Conservation (phyloP, 2,113 vertebrate genomes). For the Hirundichthys speculiger region DNA sequence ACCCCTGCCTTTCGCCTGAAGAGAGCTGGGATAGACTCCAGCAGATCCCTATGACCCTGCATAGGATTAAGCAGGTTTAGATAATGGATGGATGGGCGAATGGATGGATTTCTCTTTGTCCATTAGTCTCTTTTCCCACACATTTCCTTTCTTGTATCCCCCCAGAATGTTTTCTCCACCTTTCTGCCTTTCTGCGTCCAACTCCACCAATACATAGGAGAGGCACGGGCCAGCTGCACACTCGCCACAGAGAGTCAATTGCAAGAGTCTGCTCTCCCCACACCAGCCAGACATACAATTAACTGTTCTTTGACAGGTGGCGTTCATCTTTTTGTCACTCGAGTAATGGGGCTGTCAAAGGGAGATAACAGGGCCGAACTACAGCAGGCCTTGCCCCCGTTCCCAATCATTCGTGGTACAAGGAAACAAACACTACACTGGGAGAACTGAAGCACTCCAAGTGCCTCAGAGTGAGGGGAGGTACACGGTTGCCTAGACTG, state of each 20-base stretch:
- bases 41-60: too few relatives aligned
- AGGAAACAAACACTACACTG: constrained; percentile 40
- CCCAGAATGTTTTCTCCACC: background rate
- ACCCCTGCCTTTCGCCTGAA: too few relatives aligned
- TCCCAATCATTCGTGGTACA: constrained; percentile 58
- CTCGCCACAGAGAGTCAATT: constrained; percentile 73
- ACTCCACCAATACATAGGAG: background rate
- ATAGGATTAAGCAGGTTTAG: too few relatives aligned
- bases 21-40: too few relatives aligned
- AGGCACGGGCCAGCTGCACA: background rate
- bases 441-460: constrained; percentile 22
- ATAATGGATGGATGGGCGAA: too few relatives aligned
- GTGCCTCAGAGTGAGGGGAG: constrained; percentile 12
- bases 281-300: constrained; percentile 90
- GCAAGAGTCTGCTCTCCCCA: constrained; percentile 51
- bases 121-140: constrained; percentile 13
- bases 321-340: constrained; percentile 93
- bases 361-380: constrained; percentile 76
- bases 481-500: constrained; percentile 15
- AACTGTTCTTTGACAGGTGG: constrained; percentile 93
- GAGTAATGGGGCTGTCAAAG: constrained; percentile 96
- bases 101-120: background rate
- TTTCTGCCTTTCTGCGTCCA: constrained; percentile 1
- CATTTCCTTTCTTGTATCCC: constrained; percentile 3
- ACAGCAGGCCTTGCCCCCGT: constrained; percentile 48